Conservation (phyloP, 1,140 invertebrate species). For the Monochamus saltuarius region DNA sequence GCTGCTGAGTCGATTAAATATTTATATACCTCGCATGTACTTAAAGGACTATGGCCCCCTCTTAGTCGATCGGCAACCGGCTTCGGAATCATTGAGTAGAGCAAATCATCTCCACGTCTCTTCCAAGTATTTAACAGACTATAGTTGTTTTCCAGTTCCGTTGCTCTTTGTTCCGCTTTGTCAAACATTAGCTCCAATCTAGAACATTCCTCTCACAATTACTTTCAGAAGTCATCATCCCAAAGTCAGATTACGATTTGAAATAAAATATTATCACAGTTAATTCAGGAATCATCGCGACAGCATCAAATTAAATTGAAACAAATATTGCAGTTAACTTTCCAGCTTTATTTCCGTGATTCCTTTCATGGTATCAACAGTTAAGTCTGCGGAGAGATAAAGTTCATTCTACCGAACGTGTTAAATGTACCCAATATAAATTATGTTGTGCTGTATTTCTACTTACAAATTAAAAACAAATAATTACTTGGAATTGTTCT, state of each 20-base stretch:
- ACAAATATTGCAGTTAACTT: too few relatives aligned
- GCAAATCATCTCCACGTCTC: slow-evolving; percentile 78
- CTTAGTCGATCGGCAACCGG: slow-evolving; percentile 71
- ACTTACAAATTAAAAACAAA: background rate
- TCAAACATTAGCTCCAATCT: slow-evolving; percentile 80
- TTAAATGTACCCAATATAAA: background rate
- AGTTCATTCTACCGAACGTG: background rate
- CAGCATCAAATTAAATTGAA: background rate
- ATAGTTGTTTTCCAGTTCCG: slow-evolving; percentile 71
- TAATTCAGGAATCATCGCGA: background rate
- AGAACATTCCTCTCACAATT: background rate
- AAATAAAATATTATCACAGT: too few relatives aligned
- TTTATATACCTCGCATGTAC: slow-evolving; percentile 69
- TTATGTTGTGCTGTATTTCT: background rate
- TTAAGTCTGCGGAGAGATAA: background rate
- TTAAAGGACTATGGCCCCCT: slow-evolving; percentile 68
- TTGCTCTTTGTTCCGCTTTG: slow-evolving; percentile 72
- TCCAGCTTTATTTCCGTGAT: too few relatives aligned
- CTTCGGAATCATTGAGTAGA: slow-evolving; percentile 91
- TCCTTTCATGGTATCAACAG: too few relatives aligned
- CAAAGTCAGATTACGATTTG: too few relatives aligned
- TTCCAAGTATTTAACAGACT: slow-evolving; percentile 79
- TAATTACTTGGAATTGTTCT: slow-evolving; percentile 75
- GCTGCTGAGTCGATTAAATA: too few relatives aligned
- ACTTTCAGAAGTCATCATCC: background rate